Conservation (phyloP, 2,797 vertebrate genomes). For the Microctenopoma lineatum region DNA sequence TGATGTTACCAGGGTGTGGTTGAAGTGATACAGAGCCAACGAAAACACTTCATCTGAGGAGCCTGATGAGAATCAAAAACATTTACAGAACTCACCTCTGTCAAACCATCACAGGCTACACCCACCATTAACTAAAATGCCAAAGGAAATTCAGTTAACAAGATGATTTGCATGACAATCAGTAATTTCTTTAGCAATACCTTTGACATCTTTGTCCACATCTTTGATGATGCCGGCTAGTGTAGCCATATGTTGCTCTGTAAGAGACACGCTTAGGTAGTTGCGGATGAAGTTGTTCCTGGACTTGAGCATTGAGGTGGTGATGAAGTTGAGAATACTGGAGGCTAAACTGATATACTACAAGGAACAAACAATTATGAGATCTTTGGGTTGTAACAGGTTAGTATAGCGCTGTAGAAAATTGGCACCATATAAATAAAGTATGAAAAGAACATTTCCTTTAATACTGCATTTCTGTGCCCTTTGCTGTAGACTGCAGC, state of each 20-base stretch:
- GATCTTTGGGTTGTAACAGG: background rate
- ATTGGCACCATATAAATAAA: too few species aligned
- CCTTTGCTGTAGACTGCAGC: too few species aligned
- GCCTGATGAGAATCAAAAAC: slow-evolving; percentile 72
- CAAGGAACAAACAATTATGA: slow-evolving; percentile 29
- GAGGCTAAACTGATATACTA: slow-evolving; percentile 96
- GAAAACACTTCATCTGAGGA: slow-evolving; percentile 97
- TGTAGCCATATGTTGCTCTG: slow-evolving; percentile 97
- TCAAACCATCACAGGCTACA: too few species aligned
- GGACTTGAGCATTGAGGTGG: slow-evolving; percentile 97
- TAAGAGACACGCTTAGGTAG: slow-evolving; percentile 96
- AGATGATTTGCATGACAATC: background rate
- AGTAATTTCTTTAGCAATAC: slow-evolving; percentile 66
- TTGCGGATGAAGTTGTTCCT: slow-evolving; percentile 98
- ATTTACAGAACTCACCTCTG: too few species aligned
- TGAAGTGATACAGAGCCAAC: slow-evolving; percentile 96
- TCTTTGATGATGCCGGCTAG: slow-evolving; percentile 98
- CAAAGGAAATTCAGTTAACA: background rate
- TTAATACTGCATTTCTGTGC: too few species aligned
- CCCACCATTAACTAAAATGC: background rate
- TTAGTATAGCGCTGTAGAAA: background rate
- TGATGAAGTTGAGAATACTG: slow-evolving; percentile 97
- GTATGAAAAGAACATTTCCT: too few species aligned
- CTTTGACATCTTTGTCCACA: slow-evolving; percentile 98
- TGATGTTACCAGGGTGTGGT: slow-evolving; percentile 96